Evolutionary conservation across 37 sponge, comb jelly and placozoan species (phyloP), one percentile per base, ranked within the genome.

Genomic region (Aplysina aerophoba): DNA sequence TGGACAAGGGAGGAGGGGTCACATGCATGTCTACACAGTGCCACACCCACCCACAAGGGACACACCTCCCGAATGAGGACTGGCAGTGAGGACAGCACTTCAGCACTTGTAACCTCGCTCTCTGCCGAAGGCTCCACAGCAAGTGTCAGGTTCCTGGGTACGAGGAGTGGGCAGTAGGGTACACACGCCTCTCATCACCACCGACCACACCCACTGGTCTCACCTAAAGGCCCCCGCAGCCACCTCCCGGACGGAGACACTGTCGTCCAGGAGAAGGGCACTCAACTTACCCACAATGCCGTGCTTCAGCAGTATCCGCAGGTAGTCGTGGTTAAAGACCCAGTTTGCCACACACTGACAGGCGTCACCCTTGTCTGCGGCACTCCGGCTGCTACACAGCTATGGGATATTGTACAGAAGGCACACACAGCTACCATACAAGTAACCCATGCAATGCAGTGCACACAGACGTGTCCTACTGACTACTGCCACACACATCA

Each of bases 61-160:
- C 71, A 69, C 33, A 69, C 71, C 71, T 69, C 71, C 33, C 71
- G 13, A 69, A 69, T 69, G 71, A 69, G 71, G 31, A 69, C 71
- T 31, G 71, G 34, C 33, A 69, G 33, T 35, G 34, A 11, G 33
- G 34, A 2, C 33, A 69, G 34, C 27, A 69, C 71, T 11, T 69
- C 71, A 17, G 13, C 71, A 69, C 35, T 69, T 30, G 34, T 35
- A 24, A 69, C 34, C 4, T 69, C 30, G 30, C 30, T 28, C 19
- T 69, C 71, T 4, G 34, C 71, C 19, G 17, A 30, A 31, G 28
- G 19, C 27, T 34, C 17, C 28, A 69, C 71, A 34, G 33, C 71
- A 2, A 69, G 34, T 12, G 71, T 34, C 4, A 69, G 34, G 33
- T 69, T 69, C 34, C 71, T 69, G 2, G 11, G 27, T 62, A 62